Base-by-base conservation (phyloP, 2,888 invertebrate genomes). In the Tachina lurida region DNA sequence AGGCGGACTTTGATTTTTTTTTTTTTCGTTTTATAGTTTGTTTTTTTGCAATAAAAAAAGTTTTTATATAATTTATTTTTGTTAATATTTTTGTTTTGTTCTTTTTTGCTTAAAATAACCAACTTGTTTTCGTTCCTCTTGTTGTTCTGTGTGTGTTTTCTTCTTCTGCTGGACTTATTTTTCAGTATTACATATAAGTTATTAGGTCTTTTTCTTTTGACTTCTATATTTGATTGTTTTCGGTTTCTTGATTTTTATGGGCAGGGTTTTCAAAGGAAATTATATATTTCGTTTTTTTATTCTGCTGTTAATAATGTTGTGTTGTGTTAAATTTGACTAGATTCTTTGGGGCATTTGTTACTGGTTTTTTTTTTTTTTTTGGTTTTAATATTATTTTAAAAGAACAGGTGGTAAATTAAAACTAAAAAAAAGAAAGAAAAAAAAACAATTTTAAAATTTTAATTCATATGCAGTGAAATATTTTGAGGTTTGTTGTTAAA, bases 1-100 rank as follows among this genome's bases (percentile, higher is more conserved):
- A 84, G 65, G 81, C 84, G 84, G 81, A 84, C 84, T 84, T 84
- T 84, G 84, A 80, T 76, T 80, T 84, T 80, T 71, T 84, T 80
- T 71, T 75, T 58, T 58, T 9, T 45, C 17, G 1, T 62, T 58
- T 74, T 65, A 10, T 31, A 31, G 31, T 17, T 77, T 47, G 8
- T 22, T 22, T 56, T 67, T 73, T 22, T 58, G 56, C 45, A 45
- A 70, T 43, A 68, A 47, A 63, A 52, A 60, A 67, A 60, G 15
- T 10, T 62, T 62, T 60, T 52, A 22, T 70, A 13, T n/a, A 54
- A 10, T 9, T 13, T 49, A 52, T 43, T 52, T 78, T 15, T 15
- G 13, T 43, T 63, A 52, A 39, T 31, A 58, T 22, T 49, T 54
- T 56, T 56, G 19, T 63, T 54, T 65, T 65, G 39, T 58, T 73